Percentiles rank a stretch among this genome's conserved stretches.
phyloP scores from a whole-genome alignment of 1,140 invertebrate genomes.

The Apis mellifera region DNA sequence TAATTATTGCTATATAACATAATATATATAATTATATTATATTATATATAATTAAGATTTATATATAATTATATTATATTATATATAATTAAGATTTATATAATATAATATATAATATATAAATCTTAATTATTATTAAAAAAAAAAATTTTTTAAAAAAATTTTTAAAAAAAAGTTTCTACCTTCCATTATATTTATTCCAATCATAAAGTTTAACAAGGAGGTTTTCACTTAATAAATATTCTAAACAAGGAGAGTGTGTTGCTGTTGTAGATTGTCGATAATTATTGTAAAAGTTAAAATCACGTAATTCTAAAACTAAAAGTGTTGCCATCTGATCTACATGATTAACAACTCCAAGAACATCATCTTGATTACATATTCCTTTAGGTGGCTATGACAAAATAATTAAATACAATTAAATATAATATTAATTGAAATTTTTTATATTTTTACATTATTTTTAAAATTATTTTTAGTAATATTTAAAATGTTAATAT shows the following conservation, averaged over 20 bases:
- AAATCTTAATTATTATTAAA: not conserved
- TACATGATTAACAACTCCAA: constrained; percentile 94
- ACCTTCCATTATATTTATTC: constrained; percentile 88
- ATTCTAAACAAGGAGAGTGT: constrained; percentile 88
- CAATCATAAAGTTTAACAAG: constrained; percentile 90
- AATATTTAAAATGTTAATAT: too few relatives aligned
- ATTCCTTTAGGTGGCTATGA: constrained; percentile 78
- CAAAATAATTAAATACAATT: constrained; percentile 22
- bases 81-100: too few relatives aligned
- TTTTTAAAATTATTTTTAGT: not conserved
- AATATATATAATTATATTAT: too few relatives aligned
- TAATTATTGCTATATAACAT: not conserved
- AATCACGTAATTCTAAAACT: constrained; percentile 87
- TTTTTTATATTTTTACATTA: not conserved
- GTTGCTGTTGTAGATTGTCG: constrained; percentile 78
- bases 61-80: too few relatives aligned
- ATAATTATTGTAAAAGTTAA: constrained; percentile 75
- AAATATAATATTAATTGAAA: not conserved
- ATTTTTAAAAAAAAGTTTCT: constrained; percentile 44
- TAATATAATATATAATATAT: not conserved
- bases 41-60: too few relatives aligned
- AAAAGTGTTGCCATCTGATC: constrained; percentile 96
- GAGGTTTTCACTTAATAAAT: constrained; percentile 89
- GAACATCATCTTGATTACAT: constrained; percentile 90
- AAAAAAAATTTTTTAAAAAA: too few relatives aligned